phyloP scores from a whole-genome alignment of 2,113 vertebrate species.

The Empidonax alnorum region DNA sequence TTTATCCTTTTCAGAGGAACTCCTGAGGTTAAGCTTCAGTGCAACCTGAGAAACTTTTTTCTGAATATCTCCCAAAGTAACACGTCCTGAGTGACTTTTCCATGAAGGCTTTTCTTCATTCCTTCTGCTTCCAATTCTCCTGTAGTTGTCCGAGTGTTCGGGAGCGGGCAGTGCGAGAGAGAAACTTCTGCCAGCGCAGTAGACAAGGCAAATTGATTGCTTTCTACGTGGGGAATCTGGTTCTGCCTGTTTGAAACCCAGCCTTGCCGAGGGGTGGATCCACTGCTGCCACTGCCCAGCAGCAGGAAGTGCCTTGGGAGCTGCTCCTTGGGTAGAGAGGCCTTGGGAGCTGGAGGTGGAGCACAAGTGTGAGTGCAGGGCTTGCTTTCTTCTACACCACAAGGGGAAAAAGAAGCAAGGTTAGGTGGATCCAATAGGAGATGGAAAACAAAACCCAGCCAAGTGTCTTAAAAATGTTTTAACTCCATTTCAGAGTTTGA shows the following conservation, averaged over 20 bases:
- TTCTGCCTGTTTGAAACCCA: conserved; percentile 76
- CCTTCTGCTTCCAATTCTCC: conserved; percentile 23
- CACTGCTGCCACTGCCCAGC: conserved; percentile 47
- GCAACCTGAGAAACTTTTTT: conserved; percentile 8
- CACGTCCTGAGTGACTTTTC: background rate
- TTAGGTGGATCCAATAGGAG: background rate
- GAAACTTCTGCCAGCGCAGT: conserved; percentile 29
- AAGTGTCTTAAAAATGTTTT: background rate
- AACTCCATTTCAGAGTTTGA: background rate
- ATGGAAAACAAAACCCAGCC: fast-evolving
- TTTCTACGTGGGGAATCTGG: conserved; percentile 79
- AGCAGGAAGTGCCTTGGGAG: conserved; percentile 60
- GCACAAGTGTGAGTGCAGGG: background rate
- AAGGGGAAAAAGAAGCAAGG: background rate
- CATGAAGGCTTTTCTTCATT: conserved; percentile 36
- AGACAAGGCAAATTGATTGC: conserved; percentile 60
- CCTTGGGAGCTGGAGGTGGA: background rate
- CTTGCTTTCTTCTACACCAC: background rate
- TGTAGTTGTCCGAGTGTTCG: background rate
- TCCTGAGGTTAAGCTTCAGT: conserved; percentile 22
- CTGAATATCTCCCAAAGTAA: background rate
- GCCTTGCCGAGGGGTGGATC: conserved; percentile 76
- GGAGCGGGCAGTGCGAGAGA: conserved; percentile 17
- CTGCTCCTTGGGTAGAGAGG: conserved; percentile 11
- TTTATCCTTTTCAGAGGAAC: conserved; percentile 7